Percentiles rank a stretch among this genome's conserved stretches.
Conservation (phyloP, 1,140 invertebrate genomes). For the Ostrea denselamellosa region DNA sequence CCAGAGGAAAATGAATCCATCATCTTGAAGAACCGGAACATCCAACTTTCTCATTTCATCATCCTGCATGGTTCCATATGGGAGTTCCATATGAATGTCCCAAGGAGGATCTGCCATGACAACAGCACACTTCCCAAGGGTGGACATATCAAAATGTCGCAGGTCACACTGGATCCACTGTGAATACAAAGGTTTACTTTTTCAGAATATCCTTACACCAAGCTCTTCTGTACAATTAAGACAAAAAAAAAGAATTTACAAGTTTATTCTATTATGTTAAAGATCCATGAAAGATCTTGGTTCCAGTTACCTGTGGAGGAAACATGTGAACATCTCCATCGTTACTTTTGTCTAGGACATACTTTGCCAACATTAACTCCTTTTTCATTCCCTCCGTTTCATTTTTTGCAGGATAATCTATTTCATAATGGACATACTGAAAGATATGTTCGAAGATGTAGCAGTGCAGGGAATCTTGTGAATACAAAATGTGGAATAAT, state of each 20-base stretch:
- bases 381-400: slow-evolving; percentile 62
- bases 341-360: slow-evolving; percentile 52
- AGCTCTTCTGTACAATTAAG: too few species aligned
- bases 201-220: too few species aligned
- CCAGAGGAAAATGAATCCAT: slow-evolving; percentile 98
- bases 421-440: slow-evolving; percentile 94
- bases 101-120: slow-evolving; percentile 91
- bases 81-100: slow-evolving; percentile 99
- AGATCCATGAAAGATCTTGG: background rate
- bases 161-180: slow-evolving; percentile 99
- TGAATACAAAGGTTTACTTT: slow-evolving; percentile 18
- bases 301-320: slow-evolving; percentile 69
- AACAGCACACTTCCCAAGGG: slow-evolving; percentile 85
- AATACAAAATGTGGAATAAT: too few species aligned
- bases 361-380: slow-evolving; percentile 60
- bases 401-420: slow-evolving; percentile 83
- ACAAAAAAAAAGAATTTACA: too few species aligned
- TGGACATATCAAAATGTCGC: slow-evolving; percentile 95
- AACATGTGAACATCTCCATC: slow-evolving; percentile 73
- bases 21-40: slow-evolving; percentile 94
- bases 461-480: too few species aligned
- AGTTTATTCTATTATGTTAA: too few species aligned
- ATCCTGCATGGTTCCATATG: slow-evolving; percentile 99
- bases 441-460: slow-evolving; percentile 28
- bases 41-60: slow-evolving; percentile 98